phyloP scores from a whole-genome alignment of 2,797 vertebrate genomes.

The Paedocypris micromegethes region DNA sequence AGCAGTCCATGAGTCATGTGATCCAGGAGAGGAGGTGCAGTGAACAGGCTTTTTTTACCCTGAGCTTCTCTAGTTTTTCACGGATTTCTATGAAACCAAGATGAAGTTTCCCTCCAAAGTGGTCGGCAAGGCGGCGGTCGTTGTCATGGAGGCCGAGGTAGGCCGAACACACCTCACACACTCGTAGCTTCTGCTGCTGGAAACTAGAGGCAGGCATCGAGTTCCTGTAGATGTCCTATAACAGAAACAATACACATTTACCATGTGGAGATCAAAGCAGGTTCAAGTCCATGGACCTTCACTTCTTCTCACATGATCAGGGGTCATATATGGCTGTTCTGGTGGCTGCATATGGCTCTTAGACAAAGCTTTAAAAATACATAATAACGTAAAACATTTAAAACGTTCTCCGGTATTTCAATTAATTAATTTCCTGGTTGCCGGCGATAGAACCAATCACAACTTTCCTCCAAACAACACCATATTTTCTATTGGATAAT shows the following conservation, averaged over 20 bases:
- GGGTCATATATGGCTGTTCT: too few species aligned
- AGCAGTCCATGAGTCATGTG: background rate
- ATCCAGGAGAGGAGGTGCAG: background rate
- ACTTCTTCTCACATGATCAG: too few species aligned
- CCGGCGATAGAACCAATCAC: too few species aligned
- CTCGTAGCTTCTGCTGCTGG: slow-evolving; percentile 94
- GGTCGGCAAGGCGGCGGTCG: slow-evolving; percentile 91
- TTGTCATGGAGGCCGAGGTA: slow-evolving; percentile 97
- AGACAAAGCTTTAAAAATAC: too few species aligned
- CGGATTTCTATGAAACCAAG: slow-evolving; percentile 97
- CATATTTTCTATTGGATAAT: too few species aligned
- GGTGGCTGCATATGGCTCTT: too few species aligned
- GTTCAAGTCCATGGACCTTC: too few species aligned
- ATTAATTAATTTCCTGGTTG: too few species aligned
- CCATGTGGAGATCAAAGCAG: too few species aligned
- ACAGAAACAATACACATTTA: background rate
- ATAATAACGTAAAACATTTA: too few species aligned
- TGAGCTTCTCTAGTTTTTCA: slow-evolving; percentile 93
- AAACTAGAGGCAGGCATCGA: slow-evolving; percentile 99
- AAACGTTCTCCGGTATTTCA: too few species aligned
- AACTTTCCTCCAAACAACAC: too few species aligned
- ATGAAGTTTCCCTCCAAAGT: slow-evolving; percentile 97
- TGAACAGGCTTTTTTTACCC: slow-evolving; percentile 63
- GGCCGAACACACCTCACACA: slow-evolving; percentile 96
- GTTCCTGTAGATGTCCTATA: slow-evolving; percentile 92